Conservation (phyloP, 2,888 invertebrate genomes). For the Tromatobia lineatoria region DNA sequence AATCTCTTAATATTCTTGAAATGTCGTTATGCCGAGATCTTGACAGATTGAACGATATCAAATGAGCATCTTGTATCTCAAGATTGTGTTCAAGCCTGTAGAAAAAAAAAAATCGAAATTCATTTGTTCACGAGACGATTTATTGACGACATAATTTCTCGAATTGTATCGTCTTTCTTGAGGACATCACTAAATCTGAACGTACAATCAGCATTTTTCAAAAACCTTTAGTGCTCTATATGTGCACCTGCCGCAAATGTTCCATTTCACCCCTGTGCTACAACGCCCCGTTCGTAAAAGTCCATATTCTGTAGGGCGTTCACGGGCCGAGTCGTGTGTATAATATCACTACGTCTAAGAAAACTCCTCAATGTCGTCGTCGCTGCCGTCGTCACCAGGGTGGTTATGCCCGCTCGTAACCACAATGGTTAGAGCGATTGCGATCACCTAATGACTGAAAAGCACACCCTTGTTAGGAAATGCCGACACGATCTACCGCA, state of each 20-base stretch:
- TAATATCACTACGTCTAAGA: constrained; percentile 26
- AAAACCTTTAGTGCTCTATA: background rate
- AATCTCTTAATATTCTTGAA: too few species aligned
- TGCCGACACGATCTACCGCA: constrained; percentile 79
- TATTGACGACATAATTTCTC: too few species aligned
- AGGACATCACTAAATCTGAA: too few species aligned
- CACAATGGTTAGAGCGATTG: constrained; percentile 82
- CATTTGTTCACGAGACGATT: too few species aligned
- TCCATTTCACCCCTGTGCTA: constrained; percentile 3
- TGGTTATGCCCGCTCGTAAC: constrained; percentile 71
- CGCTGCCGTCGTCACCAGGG: constrained; percentile 60
- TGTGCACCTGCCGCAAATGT: background rate
- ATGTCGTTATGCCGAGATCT: too few species aligned
- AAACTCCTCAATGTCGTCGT: constrained; percentile 46
- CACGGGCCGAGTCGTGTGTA: background rate
- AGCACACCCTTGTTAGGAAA: constrained; percentile 82
- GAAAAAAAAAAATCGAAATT: too few species aligned
- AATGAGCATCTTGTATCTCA: too few species aligned
- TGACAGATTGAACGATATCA: too few species aligned
- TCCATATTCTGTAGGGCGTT: background rate
- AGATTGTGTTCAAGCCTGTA: too few species aligned
- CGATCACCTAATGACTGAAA: constrained; percentile 82
- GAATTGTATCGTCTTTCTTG: too few species aligned
- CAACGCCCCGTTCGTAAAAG: constrained; percentile 12
- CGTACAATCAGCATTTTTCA: too few species aligned